Evolutionary conservation across 1,140 invertebrate genomes (phyloP).

Genomic region (Neuroterus valhalla): DNA sequence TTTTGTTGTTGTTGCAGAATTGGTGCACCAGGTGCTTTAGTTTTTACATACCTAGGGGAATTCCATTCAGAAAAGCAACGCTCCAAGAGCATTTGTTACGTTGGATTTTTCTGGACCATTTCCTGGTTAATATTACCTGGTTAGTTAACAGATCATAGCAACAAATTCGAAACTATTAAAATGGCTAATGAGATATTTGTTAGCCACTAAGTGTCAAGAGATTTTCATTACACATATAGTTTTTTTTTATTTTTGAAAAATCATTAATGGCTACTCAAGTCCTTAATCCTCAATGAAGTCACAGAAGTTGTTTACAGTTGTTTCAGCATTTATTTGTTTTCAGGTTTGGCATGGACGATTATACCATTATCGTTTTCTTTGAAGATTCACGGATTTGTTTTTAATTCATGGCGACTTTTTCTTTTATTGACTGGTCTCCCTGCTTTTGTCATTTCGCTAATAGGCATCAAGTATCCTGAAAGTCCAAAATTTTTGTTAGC

Average conservation of each 20-base stretch:
- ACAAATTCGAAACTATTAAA: background rate
- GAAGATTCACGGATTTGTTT: slow-evolving; percentile 68
- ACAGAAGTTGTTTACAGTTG: background rate
- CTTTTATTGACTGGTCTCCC: slow-evolving; percentile 77
- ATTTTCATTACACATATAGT: no score
- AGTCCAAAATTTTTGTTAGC: slow-evolving; percentile 86
- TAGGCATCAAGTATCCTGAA: slow-evolving; percentile 80
- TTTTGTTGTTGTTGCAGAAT: slow-evolving; percentile 58
- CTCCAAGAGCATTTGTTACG: slow-evolving; percentile 77
- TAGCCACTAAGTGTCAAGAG: no score
- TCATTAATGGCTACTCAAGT: background rate
- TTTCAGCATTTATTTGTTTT: slow-evolving; percentile 41
- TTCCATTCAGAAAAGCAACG: slow-evolving; percentile 77
- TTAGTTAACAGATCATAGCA: slow-evolving; percentile 44
- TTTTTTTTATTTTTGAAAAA: no score
- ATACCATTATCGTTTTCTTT: slow-evolving; percentile 76
- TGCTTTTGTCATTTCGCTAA: slow-evolving; percentile 73
- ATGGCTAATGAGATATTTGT: background rate
- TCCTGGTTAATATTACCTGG: slow-evolving; percentile 80
- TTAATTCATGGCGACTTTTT: slow-evolving; percentile 81
- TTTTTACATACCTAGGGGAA: slow-evolving; percentile 80
- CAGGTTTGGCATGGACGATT: slow-evolving; percentile 79
- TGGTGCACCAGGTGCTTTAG: slow-evolving; percentile 79
- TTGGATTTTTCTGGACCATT: slow-evolving; percentile 79
- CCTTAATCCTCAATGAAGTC: background rate